phyloP scores from a whole-genome alignment of 1,140 invertebrate species.

The Fopius arisanus region DNA sequence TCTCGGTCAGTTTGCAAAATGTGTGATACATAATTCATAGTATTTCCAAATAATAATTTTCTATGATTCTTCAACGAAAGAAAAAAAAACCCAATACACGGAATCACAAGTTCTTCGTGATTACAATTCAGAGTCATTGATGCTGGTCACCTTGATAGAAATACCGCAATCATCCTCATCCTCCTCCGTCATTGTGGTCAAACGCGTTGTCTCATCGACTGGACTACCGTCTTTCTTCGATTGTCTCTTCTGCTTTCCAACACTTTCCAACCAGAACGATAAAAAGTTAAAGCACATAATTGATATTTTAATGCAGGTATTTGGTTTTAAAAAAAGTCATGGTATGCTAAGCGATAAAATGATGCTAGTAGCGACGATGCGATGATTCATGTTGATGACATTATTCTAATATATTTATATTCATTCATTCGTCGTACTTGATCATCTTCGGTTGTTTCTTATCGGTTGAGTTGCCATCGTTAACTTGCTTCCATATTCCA shows the following conservation, averaged over 20 bases:
- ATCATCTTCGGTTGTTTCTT: constrained; percentile 59
- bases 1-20: background rate
- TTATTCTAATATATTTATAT: background rate
- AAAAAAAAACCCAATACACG: background rate
- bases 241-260: constrained; percentile 56
- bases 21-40: background rate
- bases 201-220: constrained; percentile 57
- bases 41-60: background rate
- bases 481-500: constrained; percentile 94
- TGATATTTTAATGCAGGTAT: background rate
- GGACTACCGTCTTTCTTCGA: constrained; percentile 53
- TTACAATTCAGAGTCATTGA: constrained; percentile 63
- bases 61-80: background rate
- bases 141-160: constrained; percentile 68
- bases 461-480: constrained; percentile 76
- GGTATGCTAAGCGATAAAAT: background rate
- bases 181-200: constrained; percentile 65
- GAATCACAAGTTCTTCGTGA: constrained; percentile 1
- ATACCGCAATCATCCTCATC: constrained; percentile 68
- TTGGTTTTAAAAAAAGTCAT: no score
- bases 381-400: background rate
- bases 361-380: background rate
- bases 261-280: constrained; percentile 38
- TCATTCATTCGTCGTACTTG: constrained; percentile 47
- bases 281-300: no score